Evolutionary conservation across 2,113 vertebrate genomes (phyloP), one percentile per base, ranked within the genome.

Genomic region (Bubo scandiacus): DNA sequence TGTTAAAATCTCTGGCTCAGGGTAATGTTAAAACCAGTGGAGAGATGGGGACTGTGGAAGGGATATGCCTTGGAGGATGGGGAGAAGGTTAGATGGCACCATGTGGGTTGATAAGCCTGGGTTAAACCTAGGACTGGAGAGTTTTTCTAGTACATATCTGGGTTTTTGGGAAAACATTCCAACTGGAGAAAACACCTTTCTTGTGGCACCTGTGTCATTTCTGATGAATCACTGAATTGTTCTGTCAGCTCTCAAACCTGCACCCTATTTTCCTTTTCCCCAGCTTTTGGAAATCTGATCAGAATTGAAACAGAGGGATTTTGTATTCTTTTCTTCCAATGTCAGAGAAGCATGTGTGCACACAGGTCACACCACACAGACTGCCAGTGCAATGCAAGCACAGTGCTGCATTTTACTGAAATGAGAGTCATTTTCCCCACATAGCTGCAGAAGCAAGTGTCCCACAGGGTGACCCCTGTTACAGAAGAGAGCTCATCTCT

Each of bases 181-280:
- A 70, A n/a, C 6, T 73, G 42, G 36, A 88, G 63, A 82, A 73
- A 86, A 45, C 30, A 62, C 15, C n/a, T 59, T 95, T 85, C 54
- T 80, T 81, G 59, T 66, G 65, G 45, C 59, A 92, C 79, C 55
- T 80, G 57, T 67, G 47, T 22, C 0, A 0, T 54, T 87, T 68
- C 71, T 81, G 72, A 72, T 88, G 90, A 93, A 94, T 86, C 71
- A 57, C 5, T 81, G 90, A 68, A 86, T 74, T 92, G 72, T 88
- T 96, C 81, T 91, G 45, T 11, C 67, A 83, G 66, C 42, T 92
- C 45, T 86, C 55, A 55, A 54, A 90, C 75, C 82, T 86, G 68
- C 22, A 11, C 29, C 77, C 51, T 62, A 1, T 51, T 71, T 91
- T 66, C 32, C 21, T 29, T 83, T 86, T 71, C 55, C 47, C 18